A percentile compares a stretch with the other conserved stretches of the same genome.
Conservation (phyloP, 1,140 invertebrate species). For the Delia radicum region DNA sequence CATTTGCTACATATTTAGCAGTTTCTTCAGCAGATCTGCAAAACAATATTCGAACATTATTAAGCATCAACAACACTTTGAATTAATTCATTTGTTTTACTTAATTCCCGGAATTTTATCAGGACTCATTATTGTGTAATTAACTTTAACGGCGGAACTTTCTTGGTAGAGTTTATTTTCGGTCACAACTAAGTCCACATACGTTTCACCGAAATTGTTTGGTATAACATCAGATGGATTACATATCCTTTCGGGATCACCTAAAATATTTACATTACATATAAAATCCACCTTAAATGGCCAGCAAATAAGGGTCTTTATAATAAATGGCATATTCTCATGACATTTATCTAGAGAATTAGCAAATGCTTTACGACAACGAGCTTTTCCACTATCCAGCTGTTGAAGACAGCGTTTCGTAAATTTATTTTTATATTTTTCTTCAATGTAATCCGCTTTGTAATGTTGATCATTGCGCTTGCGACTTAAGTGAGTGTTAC, state of each 20-base stretch:
- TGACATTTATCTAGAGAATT: slow-evolving; percentile 64
- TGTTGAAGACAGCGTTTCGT: slow-evolving; percentile 60
- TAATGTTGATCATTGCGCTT: neutral
- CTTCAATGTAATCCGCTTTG: slow-evolving; percentile 52
- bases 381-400: slow-evolving; percentile 47
- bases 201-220: slow-evolving; percentile 66
- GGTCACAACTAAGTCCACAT: slow-evolving; percentile 57
- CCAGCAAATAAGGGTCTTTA: slow-evolving; percentile 67
- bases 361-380: slow-evolving; percentile 62
- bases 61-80: neutral
- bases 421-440: slow-evolving; percentile 64
- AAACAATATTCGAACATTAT: slow-evolving; percentile 28
- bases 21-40: slow-evolving; percentile 48
- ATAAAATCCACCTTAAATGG: slow-evolving; percentile 70
- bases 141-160: slow-evolving; percentile 34
- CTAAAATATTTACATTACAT: slow-evolving; percentile 62
- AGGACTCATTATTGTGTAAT: slow-evolving; percentile 29
- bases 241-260: slow-evolving; percentile 52
- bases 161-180: slow-evolving; percentile 39
- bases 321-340: slow-evolving; percentile 59
- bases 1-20: slow-evolving; percentile 58
- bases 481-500: neutral
- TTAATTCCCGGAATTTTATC: neutral
- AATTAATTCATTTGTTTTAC: neutral
- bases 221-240: slow-evolving; percentile 64